These are phyloP conservation scores for Stegana nigrithorax DNA, from an alignment of 2,888 invertebrate species.

Conservation along the genomic window DNA sequence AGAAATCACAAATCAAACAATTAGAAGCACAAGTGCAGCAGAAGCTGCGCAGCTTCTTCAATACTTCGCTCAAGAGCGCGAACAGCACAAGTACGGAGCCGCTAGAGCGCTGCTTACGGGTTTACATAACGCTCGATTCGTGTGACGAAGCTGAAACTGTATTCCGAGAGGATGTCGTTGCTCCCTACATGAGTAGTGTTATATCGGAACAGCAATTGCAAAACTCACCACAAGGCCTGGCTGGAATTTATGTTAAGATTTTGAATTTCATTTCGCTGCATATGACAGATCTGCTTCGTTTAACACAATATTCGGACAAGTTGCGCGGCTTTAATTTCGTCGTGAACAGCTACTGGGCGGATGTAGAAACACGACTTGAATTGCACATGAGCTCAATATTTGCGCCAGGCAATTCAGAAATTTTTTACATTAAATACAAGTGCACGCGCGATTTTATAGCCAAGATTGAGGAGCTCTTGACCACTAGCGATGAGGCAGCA, in stretches of 20 bases:
- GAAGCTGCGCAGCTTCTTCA: conserved; percentile 60
- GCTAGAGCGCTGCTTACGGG: conserved; percentile 68
- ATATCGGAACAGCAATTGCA: conserved; percentile 71
- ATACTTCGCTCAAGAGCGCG: conserved; percentile 61
- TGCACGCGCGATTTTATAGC: conserved; percentile 82
- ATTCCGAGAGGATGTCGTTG: conserved; percentile 70
- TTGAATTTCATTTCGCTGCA: conserved; percentile 79
- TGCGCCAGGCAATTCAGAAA: conserved; percentile 91
- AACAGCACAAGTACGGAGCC: conserved; percentile 62
- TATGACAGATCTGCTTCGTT: conserved; percentile 72
- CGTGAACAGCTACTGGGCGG: conserved; percentile 88
- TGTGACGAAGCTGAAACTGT: conserved; percentile 77
- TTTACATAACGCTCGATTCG: conserved; percentile 65
- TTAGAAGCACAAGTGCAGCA: conserved; percentile 56
- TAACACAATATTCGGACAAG: conserved; percentile 70
- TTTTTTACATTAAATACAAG: conserved; percentile 85
- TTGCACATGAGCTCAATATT: conserved; percentile 86
- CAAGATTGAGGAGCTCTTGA: conserved; percentile 75
- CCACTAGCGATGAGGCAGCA: conserved; percentile 72
- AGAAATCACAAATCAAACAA: conserved; percentile 40
- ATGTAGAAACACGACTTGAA: conserved; percentile 84
- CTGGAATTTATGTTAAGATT: conserved; percentile 78
- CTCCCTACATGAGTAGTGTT: conserved; percentile 71
- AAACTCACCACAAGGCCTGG: conserved; percentile 64
- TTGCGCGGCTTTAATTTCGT: conserved; percentile 80